Evolutionary conservation across 2,888 invertebrate species (phyloP).

Genomic region (Xiphydria camelus): DNA sequence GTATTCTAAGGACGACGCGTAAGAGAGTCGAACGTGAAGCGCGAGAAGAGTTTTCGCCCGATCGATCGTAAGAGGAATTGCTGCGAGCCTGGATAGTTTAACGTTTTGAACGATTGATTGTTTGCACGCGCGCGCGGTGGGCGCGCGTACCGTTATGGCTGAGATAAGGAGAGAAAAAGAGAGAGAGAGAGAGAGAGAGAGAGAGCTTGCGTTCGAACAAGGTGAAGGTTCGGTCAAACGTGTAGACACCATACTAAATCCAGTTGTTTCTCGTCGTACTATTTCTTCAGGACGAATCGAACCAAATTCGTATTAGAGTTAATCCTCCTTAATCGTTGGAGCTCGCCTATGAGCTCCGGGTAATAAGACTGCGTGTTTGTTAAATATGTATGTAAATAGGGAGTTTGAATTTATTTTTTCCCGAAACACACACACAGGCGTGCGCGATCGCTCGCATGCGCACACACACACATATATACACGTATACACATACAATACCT

Average conservation of each 20-base stretch:
- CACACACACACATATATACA: neutral
- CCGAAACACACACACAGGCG: neutral
- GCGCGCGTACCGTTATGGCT: no score
- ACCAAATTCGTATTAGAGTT: constrained; percentile 40
- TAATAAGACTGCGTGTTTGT: constrained; percentile 55
- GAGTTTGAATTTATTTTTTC: constrained; percentile 17
- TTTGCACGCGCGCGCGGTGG: no score
- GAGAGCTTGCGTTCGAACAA: no score
- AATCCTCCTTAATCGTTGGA: neutral
- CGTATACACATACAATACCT: neutral
- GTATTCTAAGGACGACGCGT: neutral
- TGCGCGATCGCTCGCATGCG: neutral
- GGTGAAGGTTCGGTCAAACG: no score
- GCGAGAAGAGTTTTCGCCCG: no score
- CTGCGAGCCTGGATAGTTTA: no score
- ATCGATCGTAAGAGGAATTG: no score
- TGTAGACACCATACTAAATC: constrained; percentile 29
- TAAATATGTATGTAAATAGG: constrained; percentile 44
- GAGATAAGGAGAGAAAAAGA: no score
- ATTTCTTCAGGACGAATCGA: constrained; percentile 38
- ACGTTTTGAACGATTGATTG: no score
- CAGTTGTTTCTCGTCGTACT: constrained; percentile 35
- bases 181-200: no score
- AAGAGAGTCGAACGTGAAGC: no score
- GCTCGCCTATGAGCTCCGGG: constrained; percentile 25